phyloP scores from a whole-genome alignment of 2,113 vertebrate genomes.

The Peromyscus polionotus region DNA sequence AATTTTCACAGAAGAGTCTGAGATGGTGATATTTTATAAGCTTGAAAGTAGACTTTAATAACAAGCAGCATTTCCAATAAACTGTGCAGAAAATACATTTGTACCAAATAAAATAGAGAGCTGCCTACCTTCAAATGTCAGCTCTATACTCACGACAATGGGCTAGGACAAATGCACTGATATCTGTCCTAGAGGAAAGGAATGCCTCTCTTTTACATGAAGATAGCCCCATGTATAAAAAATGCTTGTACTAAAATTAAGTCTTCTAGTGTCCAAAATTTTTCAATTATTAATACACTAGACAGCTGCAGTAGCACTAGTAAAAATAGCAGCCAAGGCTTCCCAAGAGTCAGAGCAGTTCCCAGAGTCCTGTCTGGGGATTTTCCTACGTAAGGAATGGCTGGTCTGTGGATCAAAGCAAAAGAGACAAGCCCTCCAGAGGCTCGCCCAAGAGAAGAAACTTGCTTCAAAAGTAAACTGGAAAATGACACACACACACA shows the following conservation, averaged over 20 bases:
- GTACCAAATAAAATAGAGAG: neutral
- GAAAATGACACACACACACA: neutral
- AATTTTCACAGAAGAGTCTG: neutral
- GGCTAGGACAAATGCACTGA: neutral
- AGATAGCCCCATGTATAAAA: slow-evolving; percentile 20
- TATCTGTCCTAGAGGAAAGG: neutral
- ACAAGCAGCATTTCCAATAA: neutral
- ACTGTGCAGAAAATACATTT: neutral
- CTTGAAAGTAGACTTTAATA: slow-evolving; percentile 43
- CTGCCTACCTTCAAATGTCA: neutral
- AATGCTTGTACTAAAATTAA: slow-evolving; percentile 76
- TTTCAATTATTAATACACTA: slow-evolving; percentile 84
- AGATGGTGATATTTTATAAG: neutral
- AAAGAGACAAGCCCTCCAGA: slow-evolving; percentile 53
- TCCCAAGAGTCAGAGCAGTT: slow-evolving; percentile 76
- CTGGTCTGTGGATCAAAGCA: neutral
- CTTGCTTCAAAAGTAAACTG: neutral
- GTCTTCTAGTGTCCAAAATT: slow-evolving; percentile 79
- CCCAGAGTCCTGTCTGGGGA: slow-evolving; percentile 70
- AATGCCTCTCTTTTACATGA: slow-evolving; percentile 34
- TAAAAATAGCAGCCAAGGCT: slow-evolving; percentile 81
- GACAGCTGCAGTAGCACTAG: slow-evolving; percentile 82
- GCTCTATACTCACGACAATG: neutral
- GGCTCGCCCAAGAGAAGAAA: neutral
- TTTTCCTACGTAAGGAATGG: neutral